Base-by-base conservation (phyloP, 2,797 vertebrate genomes). In the Oophaga sylvatica region DNA sequence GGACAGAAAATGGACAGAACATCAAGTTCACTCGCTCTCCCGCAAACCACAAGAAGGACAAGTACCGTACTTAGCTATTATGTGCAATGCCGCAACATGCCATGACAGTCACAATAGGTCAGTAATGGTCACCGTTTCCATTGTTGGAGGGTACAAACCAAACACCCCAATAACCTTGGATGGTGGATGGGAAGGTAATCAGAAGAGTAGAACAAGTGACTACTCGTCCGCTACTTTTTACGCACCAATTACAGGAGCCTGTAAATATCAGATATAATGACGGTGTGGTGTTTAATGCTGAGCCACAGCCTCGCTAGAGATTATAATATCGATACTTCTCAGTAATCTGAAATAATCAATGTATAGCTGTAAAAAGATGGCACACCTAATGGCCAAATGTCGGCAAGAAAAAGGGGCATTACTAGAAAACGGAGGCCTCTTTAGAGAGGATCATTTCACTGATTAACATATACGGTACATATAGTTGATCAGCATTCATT, bases 11-110 rank as follows among this genome's bases (percentile, higher is more conserved):
- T 77, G 71, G 67, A 76, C 68, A 62, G 68, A 57, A n/a, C 79
- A 87, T 81, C 70, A 84, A 84, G 83, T 60, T 76, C 59, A 63
- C 83, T 65, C 56, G 11, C 71, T 65, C 71, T 26, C 20, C 56
- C 29, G 6, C 11, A 76, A 3, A 41, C 68, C 68, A 62, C n/a
- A 60, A 71, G 12, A 48, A 7, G 48, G n/a, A 22, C 67, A 71
- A 56, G 19, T 60, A 45, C 3, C 3, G 29, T 26, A 45, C 31
- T 19, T 22, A 73, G 59, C 59, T 29, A 83, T 83, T 83, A 71
- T n/a, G 26, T 16, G 60, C 70, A 48, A 80, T n/a, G 22, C 56
- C 41, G 20, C 26, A 75, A 62, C n/a, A 60, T 26, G 59, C 48
- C 67, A 62, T 56, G 20, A 31, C 48, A 75, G 82, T 81, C 41